These are phyloP conservation scores for Sylvilagus floridanus DNA, from an alignment of 2,797 vertebrate species.

Conservation along the genomic window DNA sequence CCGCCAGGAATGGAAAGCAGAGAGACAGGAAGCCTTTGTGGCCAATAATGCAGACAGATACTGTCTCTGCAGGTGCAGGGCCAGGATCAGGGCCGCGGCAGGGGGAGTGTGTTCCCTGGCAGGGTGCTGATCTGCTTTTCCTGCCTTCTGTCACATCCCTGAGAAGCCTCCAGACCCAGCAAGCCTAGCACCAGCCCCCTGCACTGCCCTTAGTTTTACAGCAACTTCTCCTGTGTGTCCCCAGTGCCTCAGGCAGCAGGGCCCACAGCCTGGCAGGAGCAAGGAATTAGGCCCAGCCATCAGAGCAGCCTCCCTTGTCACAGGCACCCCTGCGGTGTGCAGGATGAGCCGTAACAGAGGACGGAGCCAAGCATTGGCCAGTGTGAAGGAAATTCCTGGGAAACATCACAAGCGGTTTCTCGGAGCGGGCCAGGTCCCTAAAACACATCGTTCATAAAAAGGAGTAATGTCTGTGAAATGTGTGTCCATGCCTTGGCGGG, in stretches of 20 bases:
- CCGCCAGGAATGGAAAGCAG: slow-evolving; percentile 75
- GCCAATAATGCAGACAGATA: neutral
- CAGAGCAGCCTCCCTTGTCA: neutral
- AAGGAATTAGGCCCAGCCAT: neutral
- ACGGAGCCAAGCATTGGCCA: neutral
- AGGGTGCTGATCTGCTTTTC: neutral
- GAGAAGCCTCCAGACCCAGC: neutral
- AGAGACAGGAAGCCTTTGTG: slow-evolving; percentile 66
- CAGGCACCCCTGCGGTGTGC: neutral
- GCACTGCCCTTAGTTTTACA: neutral
- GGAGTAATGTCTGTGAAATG: neutral
- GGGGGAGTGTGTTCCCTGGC: neutral
- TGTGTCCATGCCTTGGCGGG: neutral
- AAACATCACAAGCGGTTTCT: neutral
- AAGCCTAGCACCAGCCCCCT: neutral
- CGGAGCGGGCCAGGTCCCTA: neutral
- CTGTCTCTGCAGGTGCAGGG: neutral
- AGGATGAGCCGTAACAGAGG: neutral
- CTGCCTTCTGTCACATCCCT: neutral
- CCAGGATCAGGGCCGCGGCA: neutral
- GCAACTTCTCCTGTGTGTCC: neutral
- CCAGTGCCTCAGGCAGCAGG: neutral
- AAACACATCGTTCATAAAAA: neutral
- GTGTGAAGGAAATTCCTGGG: neutral
- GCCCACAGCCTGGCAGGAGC: neutral